These are phyloP conservation scores for Paragorgia papillata DNA, from an alignment of 92 coral and sea anemone genomes.

Conservation along the genomic window DNA sequence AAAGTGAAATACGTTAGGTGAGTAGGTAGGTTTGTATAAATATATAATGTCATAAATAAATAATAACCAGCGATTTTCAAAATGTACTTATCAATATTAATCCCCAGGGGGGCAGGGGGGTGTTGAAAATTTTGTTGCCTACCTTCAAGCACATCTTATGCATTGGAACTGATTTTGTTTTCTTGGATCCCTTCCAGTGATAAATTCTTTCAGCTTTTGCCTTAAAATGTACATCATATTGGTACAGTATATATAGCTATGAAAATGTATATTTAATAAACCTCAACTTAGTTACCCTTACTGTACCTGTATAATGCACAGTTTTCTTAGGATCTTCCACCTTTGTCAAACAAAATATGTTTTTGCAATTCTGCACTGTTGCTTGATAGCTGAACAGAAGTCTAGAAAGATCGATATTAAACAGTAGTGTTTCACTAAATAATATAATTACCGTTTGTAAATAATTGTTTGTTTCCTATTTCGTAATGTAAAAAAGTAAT, in stretches of 20 bases:
- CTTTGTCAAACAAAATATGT: background rate
- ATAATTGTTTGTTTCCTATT: no score
- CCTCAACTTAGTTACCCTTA: no score
- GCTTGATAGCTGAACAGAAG: no score
- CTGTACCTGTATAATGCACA: no score
- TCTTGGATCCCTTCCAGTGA: constrained; percentile 9
- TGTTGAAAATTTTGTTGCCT: background rate
- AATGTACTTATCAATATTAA: background rate
- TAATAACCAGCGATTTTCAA: background rate
- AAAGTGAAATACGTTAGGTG: background rate
- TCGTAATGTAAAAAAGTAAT: no score
- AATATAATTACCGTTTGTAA: no score
- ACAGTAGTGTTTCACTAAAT: no score
- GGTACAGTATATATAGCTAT: no score
- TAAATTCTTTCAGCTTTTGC: background rate
- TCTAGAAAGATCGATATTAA: no score
- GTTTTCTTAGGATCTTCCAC: constrained; percentile 1
- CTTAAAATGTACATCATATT: background rate
- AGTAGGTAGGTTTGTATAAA: background rate
- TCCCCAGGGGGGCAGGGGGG: no score
- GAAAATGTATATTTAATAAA: no score
- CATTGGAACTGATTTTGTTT: background rate
- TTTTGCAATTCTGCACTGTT: no score
- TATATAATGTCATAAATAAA: background rate
- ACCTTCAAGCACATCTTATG: constrained; percentile 13